Percentiles rank a stretch among this genome's conserved stretches.
Conservation (phyloP, 2,888 invertebrate genomes). For the Limnephilus lunatus region DNA sequence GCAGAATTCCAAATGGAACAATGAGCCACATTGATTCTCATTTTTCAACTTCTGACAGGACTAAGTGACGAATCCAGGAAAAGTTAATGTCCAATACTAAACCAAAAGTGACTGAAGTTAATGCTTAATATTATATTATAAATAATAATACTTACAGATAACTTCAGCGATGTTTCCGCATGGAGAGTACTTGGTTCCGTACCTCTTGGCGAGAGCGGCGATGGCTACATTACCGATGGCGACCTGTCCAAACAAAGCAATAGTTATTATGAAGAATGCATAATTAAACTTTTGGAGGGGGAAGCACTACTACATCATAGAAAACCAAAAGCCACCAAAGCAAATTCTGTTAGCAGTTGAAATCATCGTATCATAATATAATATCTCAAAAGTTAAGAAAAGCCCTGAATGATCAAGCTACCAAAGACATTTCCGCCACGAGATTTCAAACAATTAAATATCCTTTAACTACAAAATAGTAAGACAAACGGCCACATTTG, state of each 20-base stretch:
- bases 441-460: background rate
- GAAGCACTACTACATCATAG: no score
- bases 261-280: background rate
- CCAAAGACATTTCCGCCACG: background rate
- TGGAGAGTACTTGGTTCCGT: slow-evolving; percentile 78
- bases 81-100: background rate
- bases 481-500: background rate
- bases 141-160: slow-evolving; percentile 73
- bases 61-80: background rate
- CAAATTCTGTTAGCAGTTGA: background rate
- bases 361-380: no score
- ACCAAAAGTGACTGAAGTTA: background rate
- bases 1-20: background rate
- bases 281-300: no score
- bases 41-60: background rate
- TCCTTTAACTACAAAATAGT: background rate
- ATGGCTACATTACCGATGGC: slow-evolving; percentile 75
- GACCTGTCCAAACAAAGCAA: slow-evolving; percentile 42
- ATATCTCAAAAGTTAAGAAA: no score
- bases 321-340: no score
- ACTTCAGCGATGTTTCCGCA: slow-evolving; percentile 79
- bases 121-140: background rate
- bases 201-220: slow-evolving; percentile 75
- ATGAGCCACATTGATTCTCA: background rate
- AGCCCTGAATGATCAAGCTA: background rate